Evolutionary conservation across 2,888 invertebrate genomes (phyloP).

Genomic region (Drosophila tanythrix): DNA sequence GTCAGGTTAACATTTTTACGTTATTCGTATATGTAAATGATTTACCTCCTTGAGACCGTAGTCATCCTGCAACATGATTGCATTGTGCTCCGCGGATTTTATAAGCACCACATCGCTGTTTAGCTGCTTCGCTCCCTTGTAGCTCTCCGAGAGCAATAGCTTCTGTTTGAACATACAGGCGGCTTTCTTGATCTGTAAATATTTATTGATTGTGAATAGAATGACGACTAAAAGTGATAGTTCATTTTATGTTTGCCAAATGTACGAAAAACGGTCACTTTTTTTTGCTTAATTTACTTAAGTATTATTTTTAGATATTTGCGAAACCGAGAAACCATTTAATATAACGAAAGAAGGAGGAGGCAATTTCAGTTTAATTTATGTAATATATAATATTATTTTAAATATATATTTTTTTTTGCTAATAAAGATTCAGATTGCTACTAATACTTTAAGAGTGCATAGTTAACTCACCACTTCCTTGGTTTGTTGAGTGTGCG

Average conservation of each 20-base stretch:
- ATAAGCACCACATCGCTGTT: conserved; percentile 91
- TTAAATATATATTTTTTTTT: neutral
- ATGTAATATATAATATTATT: neutral
- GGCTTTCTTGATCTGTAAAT: conserved; percentile 87
- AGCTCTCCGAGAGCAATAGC: conserved; percentile 91
- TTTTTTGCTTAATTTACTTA: neutral
- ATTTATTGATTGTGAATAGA: neutral
- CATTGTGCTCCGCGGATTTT: conserved; percentile 94
- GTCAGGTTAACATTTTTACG: neutral
- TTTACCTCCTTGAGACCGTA: conserved; percentile 94
- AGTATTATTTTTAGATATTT: neutral
- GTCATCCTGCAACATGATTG: conserved; percentile 91
- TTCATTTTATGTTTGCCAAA: too few relatives aligned
- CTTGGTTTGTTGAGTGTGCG: conserved; percentile 81
- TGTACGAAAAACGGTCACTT: neutral
- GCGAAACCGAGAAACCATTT: neutral
- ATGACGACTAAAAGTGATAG: neutral
- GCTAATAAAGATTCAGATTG: neutral
- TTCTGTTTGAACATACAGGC: conserved; percentile 93
- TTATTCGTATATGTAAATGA: neutral
- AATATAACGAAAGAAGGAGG: neutral
- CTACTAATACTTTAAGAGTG: neutral
- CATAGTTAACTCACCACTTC: conserved; percentile 79
- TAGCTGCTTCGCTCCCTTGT: conserved; percentile 89
- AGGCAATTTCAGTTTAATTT: neutral